phyloP scores from a whole-genome alignment of 2,797 vertebrate genomes.

The Enteromius mattozi region DNA sequence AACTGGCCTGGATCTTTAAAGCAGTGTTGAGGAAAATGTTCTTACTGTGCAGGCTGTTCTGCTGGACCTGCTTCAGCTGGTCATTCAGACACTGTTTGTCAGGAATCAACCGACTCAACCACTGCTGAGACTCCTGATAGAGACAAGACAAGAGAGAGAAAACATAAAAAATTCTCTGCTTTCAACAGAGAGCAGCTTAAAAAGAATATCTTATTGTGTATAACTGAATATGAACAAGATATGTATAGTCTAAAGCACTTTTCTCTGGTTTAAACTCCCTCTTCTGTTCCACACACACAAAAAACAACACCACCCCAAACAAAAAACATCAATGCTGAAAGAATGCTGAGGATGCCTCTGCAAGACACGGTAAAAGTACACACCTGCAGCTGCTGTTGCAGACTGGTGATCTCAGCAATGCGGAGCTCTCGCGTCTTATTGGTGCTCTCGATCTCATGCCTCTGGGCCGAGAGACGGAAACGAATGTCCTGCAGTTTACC shows the following conservation, averaged over 20 bases:
- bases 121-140: conserved; percentile 93
- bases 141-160: background rate
- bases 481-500: conserved; percentile 96
- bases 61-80: conserved; percentile 94
- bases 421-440: conserved; percentile 92
- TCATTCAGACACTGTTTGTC: conserved; percentile 96
- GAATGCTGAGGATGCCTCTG: background rate
- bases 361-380: conserved; percentile 3
- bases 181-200: background rate
- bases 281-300: background rate
- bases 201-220: background rate
- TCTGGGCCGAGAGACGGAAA: conserved; percentile 88
- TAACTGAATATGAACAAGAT: too few species aligned
- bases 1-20: background rate
- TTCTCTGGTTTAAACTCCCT: background rate
- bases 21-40: background rate
- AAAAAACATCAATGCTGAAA: background rate
- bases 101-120: conserved; percentile 93
- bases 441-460: conserved; percentile 94
- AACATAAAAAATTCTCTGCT: background rate
- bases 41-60: conserved; percentile 96
- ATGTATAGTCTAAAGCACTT: background rate
- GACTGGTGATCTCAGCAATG: conserved; percentile 94
- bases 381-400: conserved; percentile 97
- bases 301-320: background rate